Evolutionary conservation across 53 echinoderm and acorn worm genomes (phyloP).

Genomic region (Pentamera pediparva): DNA sequence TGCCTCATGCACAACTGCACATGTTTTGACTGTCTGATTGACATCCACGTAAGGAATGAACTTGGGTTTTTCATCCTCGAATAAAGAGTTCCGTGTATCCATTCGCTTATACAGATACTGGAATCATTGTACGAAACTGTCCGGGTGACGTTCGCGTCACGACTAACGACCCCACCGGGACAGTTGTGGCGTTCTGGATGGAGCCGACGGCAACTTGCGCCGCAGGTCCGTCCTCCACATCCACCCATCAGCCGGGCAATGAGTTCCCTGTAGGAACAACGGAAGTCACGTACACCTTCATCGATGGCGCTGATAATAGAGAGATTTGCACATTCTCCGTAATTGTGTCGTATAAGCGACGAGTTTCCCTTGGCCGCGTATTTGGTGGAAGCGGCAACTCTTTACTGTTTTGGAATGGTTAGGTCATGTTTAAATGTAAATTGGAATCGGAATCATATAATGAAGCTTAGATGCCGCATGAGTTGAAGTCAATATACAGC

Average conservation of each 20-base stretch:
- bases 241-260: conserved; percentile 45
- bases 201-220: conserved; percentile 57
- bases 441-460: too few relatives aligned
- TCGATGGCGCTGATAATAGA: conserved; percentile 37
- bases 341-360: conserved; percentile 26
- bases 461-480: too few relatives aligned
- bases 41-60: too few relatives aligned
- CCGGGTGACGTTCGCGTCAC: conserved; percentile 39
- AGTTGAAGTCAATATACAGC: too few relatives aligned
- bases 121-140: conserved; percentile 35
- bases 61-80: too few relatives aligned
- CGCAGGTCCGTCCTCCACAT: conserved; percentile 1
- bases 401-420: too few relatives aligned
- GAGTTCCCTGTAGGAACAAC: conserved; percentile 37
- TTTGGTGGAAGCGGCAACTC: too few relatives aligned
- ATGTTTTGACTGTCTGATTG: too few relatives aligned
- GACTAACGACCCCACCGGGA: conserved; percentile 1
- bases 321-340: conserved; percentile 50
- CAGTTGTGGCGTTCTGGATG: conserved; percentile 14
- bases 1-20: too few relatives aligned
- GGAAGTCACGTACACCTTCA: conserved; percentile 49
- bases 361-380: too few relatives aligned
- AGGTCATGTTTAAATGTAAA: too few relatives aligned
- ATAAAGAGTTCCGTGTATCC: too few relatives aligned
- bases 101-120: conserved; percentile 26